Conservation (phyloP, 2,113 vertebrate species). For the Ahaetulla prasina region DNA sequence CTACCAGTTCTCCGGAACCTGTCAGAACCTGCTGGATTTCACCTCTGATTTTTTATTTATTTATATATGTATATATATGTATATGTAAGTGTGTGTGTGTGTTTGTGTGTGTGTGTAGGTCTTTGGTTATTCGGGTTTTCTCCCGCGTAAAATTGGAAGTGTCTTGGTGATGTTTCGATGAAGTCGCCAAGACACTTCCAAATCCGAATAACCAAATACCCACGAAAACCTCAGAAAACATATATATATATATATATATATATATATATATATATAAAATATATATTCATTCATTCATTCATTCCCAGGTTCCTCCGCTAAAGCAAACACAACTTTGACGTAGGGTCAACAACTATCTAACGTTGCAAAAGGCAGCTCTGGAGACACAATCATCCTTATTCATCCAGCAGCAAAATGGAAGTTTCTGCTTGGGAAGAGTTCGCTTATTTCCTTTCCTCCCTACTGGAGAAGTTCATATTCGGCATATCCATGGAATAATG, state of each 20-base stretch:
- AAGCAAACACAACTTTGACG: conserved; percentile 45
- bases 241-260: neutral
- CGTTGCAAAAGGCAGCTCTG: conserved; percentile 61
- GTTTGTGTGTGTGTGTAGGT: no score
- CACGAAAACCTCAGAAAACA: no score
- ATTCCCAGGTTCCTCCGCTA: conserved; percentile 49
- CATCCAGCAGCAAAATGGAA: conserved; percentile 69
- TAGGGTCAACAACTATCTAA: conserved; percentile 59
- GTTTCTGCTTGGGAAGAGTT: conserved; percentile 66
- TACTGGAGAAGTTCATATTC: conserved; percentile 60
- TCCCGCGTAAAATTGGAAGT: no score
- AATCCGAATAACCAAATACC: no score
- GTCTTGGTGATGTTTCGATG: no score
- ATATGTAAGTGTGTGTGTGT: no score
- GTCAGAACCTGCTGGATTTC: no score
- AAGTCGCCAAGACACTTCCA: no score
- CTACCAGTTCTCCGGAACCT: no score
- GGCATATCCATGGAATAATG: conserved; percentile 67
- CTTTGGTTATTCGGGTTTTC: no score
- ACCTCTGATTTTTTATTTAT: no score
- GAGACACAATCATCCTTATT: conserved; percentile 61
- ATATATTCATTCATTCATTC: neutral
- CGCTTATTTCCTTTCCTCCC: neutral
- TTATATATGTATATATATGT: no score
- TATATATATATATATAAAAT: neutral